Conservation (phyloP, 2,888 invertebrate species). For the Andricus quercusramuli region DNA sequence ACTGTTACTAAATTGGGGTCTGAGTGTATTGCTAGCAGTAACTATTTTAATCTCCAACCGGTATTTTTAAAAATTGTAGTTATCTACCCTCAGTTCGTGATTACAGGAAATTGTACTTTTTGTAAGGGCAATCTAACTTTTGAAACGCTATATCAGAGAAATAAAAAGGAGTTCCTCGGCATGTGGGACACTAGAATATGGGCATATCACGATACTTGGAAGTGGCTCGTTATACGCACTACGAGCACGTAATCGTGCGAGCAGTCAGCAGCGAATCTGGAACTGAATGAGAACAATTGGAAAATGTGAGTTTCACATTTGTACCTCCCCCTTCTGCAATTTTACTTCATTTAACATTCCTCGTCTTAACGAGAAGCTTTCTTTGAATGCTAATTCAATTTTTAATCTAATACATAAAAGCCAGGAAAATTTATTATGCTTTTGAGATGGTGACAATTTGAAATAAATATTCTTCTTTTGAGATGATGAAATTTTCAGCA, state of each 20-base stretch:
- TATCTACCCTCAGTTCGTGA: neutral
- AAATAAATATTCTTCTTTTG: too few species aligned
- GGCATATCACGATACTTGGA: slow-evolving; percentile 29
- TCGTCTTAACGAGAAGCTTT: neutral
- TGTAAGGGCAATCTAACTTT: neutral
- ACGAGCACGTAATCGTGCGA: slow-evolving; percentile 21
- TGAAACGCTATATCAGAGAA: neutral
- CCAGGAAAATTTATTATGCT: neutral
- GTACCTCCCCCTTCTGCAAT: neutral
- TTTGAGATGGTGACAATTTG: too few species aligned
- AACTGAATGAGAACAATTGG: slow-evolving; percentile 29
- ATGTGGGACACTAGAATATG: slow-evolving; percentile 3
- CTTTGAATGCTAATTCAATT: neutral
- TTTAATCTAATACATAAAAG: slow-evolving; percentile 4
- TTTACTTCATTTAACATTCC: neutral
- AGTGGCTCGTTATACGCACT: slow-evolving; percentile 32
- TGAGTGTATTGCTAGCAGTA: too few species aligned
- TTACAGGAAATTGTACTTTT: neutral
- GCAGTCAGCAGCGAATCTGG: slow-evolving; percentile 18
- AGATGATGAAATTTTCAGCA: too few species aligned
- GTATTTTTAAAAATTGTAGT: neutral
- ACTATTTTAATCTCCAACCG: too few species aligned
- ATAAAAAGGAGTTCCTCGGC: neutral
- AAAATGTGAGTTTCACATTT: slow-evolving; percentile 2
- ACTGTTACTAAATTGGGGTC: too few species aligned